Evolutionary conservation across 1,140 invertebrate species (phyloP).

Genomic region (Chelonus insularis): DNA sequence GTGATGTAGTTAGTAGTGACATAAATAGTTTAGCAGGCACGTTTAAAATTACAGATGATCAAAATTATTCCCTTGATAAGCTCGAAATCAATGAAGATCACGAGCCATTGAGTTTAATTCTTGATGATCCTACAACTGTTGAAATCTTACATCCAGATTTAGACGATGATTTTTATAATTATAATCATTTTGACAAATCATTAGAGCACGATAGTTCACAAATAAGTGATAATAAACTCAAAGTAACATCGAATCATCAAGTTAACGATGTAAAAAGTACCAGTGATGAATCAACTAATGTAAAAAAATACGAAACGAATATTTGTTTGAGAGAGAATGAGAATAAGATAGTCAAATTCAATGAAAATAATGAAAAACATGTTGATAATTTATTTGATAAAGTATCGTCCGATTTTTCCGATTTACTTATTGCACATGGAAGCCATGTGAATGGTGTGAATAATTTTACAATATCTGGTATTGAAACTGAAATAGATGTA

Average conservation of each 20-base stretch:
- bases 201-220: conserved; percentile 30
- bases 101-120: conserved; percentile 46
- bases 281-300: too few relatives aligned
- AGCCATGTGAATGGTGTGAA: conserved; percentile 31
- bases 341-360: neutral
- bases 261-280: too few relatives aligned
- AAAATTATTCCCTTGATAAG: conserved; percentile 41
- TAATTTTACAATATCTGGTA: conserved; percentile 34
- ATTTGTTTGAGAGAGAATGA: neutral
- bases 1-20: conserved; percentile 42
- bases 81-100: conserved; percentile 41
- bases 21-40: conserved; percentile 50
- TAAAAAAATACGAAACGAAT: neutral
- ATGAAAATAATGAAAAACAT: neutral
- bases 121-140: conserved; percentile 44
- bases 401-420: conserved; percentile 27
- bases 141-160: conserved; percentile 38
- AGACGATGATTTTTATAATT: conserved; percentile 58
- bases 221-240: conserved; percentile 20
- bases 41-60: conserved; percentile 40
- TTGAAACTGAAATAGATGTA: conserved; percentile 27
- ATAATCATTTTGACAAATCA: conserved; percentile 46
- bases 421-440: conserved; percentile 29
- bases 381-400: conserved; percentile 16
- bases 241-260: too few relatives aligned